Evolutionary conservation across 2,888 invertebrate species (phyloP).

Genomic region (Habroteleia sp.): DNA sequence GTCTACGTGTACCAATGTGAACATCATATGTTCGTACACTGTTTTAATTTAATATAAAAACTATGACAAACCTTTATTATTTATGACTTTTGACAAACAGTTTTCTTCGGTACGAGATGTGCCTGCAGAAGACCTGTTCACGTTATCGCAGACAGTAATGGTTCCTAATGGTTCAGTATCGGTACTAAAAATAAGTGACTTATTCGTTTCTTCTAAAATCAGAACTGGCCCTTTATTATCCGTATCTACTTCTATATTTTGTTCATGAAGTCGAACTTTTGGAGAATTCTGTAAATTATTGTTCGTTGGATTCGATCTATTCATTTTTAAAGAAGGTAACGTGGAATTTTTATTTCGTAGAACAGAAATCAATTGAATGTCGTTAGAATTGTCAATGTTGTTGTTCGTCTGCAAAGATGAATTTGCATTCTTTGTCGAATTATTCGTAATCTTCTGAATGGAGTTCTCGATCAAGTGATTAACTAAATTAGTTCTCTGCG

Average conservation of each 20-base stretch:
- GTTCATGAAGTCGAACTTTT: neutral
- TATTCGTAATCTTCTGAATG: no score
- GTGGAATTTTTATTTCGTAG: constrained; percentile 21
- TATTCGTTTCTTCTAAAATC: constrained; percentile 43
- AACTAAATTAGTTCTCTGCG: no score
- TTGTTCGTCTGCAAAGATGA: no score
- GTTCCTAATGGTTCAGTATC: constrained; percentile 13
- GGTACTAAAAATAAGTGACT: constrained; percentile 8
- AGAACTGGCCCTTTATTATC: neutral
- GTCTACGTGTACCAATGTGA: no score
- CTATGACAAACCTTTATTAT: constrained; percentile 8
- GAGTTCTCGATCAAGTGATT: no score
- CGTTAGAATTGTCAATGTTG: no score
- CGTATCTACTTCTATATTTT: neutral
- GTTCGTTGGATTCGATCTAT: no score
- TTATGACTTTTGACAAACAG: neutral
- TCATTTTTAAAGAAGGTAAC: no score
- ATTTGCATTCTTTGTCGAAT: no score
- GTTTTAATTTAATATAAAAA: no score
- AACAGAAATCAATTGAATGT: no score
- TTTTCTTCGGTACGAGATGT: neutral
- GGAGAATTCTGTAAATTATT: neutral
- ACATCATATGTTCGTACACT: no score
- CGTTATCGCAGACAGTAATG: constrained; percentile 5
- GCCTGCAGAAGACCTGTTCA: neutral